These are phyloP conservation scores for Callosobruchus maculatus DNA, from an alignment of 2,888 invertebrate genomes.

Conservation along the genomic window DNA sequence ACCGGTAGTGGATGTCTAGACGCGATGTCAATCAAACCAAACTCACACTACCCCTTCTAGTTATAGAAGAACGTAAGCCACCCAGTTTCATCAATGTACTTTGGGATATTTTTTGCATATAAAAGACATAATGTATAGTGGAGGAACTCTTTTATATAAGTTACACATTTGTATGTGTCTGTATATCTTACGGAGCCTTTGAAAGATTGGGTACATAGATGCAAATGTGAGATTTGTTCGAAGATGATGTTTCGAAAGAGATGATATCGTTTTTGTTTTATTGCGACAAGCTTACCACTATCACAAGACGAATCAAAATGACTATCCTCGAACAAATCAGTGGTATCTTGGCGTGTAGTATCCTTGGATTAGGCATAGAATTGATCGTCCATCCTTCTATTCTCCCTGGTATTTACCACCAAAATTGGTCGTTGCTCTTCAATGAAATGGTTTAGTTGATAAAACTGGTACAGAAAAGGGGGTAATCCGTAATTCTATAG, in stretches of 20 bases:
- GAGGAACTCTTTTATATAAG: background rate
- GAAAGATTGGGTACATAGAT: too few relatives aligned
- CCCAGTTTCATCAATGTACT: background rate
- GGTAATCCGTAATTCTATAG: too few relatives aligned
- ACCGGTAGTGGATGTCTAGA: slow-evolving; percentile 22
- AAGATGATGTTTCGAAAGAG: background rate
- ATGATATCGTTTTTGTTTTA: too few relatives aligned
- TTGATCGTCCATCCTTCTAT: background rate
- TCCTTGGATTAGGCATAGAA: too few relatives aligned
- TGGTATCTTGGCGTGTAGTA: too few relatives aligned
- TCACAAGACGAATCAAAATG: background rate
- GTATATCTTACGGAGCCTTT: background rate
- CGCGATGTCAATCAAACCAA: slow-evolving; percentile 16
- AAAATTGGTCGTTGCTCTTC: too few relatives aligned
- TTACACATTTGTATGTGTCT: background rate
- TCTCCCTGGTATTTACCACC: background rate
- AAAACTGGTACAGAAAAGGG: too few relatives aligned
- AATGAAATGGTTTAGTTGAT: background rate
- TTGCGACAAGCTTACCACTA: too few relatives aligned
- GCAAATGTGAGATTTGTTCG: background rate
- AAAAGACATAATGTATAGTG: background rate
- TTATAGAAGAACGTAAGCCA: background rate
- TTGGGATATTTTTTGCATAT: background rate
- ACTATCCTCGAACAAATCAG: background rate
- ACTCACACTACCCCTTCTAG: background rate